Base-by-base conservation (phyloP, 2,113 vertebrate genomes). In the Misgurnus anguillicaudatus region DNA sequence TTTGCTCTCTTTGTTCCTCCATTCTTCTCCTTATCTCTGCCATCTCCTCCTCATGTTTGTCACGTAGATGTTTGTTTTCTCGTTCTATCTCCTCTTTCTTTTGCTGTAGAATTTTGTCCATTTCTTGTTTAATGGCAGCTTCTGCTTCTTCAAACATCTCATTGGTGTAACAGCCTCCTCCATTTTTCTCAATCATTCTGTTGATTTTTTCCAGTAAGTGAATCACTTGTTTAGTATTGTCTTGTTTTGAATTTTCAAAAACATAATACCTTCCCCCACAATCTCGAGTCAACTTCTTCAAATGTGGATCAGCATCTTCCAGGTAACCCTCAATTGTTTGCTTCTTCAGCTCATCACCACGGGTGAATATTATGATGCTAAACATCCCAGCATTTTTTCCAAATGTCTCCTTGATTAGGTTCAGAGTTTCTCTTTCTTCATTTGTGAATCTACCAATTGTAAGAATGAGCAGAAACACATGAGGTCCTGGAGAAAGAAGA, bases 401-500 rank as follows among this genome's bases (percentile, higher is more conserved):
- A 67, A 48, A 69, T 9, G 42, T 60, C 3, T 58, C 55, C 10
- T 78, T 55, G 14, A 60, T 68, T 4, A 69, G 10, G 16, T 58
- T 69, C 41, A 69, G 55, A 42, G 62, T 47, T 39, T 77, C 31
- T n/a, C 4, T 36, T 17, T 61, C 55, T 14, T 70, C 77, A 2
- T 36, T 6, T 11, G 68, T 71, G 73, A 53, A 64, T 16, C 42
- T 47, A 5, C 73, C 73, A 10, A 76, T 16, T 36, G 4, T 2
- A 9, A 76, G 36, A 3, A 64, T 45, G 24, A 76, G 73, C 24
- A 76, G 17, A 58, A 76, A 51, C 60, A 62, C 73, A 11, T 76
- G 73, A 38, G 73, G 73, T 65, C 73, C 73, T 48, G 73, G 73
- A 62, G 73, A 60, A 5, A 62, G 61, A 41, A 75, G 61, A 31